Evolutionary conservation across 2,797 vertebrate species (phyloP), one percentile per base, ranked within the genome.

Genomic region (Poecile montanus): DNA sequence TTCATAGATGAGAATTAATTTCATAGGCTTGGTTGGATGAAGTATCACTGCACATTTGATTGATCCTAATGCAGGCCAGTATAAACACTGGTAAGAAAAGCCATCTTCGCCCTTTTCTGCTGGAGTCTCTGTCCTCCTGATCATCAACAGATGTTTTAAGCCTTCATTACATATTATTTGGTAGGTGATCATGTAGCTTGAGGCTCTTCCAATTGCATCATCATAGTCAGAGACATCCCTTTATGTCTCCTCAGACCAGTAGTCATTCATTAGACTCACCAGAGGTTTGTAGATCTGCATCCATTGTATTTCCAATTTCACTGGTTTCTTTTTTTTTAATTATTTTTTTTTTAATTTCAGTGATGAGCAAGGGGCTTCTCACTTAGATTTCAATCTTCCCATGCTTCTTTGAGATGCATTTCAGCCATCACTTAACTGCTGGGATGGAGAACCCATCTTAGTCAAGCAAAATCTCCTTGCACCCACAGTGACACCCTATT

Each of bases 61-160:
- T 58, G 75, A 44, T 72, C 29, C 17, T 44, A 84, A 27, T n/a
- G 22, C 44, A 92, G 36, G 38, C 44, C 38, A 60, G 16, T 16
- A 18, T 48, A 87, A 95, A 77, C 30, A 78, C 20, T 68, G 27
- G 20, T 67, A 81, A 82, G 34, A 90, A 86, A 78, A 94, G 42
- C n/a, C 45, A 50, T 62, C 44, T 63, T 74, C 0, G 0, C 16
- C 36, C 23, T 63, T 88, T 91, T 70, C 47, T 89, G 32, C 32
- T 75, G 54, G 36, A 82, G 9, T n/a, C 6, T 74, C 30, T 60
- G 25, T 74, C 40, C 15, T 72, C 51, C 36, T 11, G 21, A 61
- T 58, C 56, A 58, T 45, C 54, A 72, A 60, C 40, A 79, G 48
- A 38, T 42, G n/a, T 79, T 88, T 91, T 85, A 71, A 54, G 58